Percentiles rank a stretch among this genome's conserved stretches.
Conservation (phyloP, 2,113 vertebrate species). For the Nycticebus coucang region DNA sequence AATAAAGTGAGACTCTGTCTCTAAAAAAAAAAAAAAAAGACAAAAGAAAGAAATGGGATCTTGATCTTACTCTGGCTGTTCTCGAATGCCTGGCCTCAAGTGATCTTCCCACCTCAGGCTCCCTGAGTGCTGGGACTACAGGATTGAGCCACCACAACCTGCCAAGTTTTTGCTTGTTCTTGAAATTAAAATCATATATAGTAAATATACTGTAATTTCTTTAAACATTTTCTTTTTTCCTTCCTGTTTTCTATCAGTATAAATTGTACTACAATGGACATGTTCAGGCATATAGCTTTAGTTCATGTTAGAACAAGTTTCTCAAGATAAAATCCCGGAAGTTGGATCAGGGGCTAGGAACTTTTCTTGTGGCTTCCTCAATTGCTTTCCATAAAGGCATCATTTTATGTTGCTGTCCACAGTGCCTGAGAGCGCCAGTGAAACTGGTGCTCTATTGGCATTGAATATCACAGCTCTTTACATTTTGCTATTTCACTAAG, state of each 20-base stretch:
- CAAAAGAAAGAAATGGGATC: no score
- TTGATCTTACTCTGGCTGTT: no score
- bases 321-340: neutral
- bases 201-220: neutral
- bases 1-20: no score
- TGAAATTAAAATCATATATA: neutral
- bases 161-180: neutral
- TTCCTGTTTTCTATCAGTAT: neutral
- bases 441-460: neutral
- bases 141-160: neutral
- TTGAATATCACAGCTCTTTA: neutral
- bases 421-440: accelerated
- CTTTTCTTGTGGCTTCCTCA: neutral
- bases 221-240: neutral
- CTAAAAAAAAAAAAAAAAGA: no score
- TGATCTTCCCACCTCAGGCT: neutral
- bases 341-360: neutral
- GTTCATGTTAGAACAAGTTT: neutral
- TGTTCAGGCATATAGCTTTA: neutral
- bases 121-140: neutral
- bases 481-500: neutral
- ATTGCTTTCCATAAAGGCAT: neutral
- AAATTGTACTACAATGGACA: neutral
- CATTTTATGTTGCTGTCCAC: neutral
- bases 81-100: neutral